phyloP scores from a whole-genome alignment of 2,888 invertebrate species.

The Abrostola tripartita region DNA sequence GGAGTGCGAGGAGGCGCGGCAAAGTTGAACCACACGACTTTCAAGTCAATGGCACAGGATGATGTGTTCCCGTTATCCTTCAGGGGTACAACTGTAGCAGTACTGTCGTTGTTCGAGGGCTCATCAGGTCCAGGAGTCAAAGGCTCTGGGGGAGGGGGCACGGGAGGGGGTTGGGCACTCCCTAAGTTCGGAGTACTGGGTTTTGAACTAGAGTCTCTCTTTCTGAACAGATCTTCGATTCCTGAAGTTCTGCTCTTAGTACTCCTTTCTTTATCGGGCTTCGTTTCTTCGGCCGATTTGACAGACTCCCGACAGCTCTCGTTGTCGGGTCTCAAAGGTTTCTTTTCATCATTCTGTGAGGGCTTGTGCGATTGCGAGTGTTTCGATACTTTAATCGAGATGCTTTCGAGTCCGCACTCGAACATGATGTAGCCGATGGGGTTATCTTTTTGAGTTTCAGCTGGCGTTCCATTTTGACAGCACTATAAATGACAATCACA shows the following conservation, averaged over 20 bases:
- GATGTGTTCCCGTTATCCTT: conserved; percentile 93
- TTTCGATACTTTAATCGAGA: conserved; percentile 92
- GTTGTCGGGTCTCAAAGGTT: conserved; percentile 70
- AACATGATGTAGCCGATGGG: conserved; percentile 98
- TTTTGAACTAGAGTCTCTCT: conserved; percentile 89
- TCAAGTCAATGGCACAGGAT: conserved; percentile 95
- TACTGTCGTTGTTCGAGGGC: conserved; percentile 73
- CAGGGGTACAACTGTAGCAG: conserved; percentile 79
- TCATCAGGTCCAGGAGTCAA: conserved; percentile 80
- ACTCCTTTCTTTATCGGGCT: conserved; percentile 76
- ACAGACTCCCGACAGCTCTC: conserved; percentile 85
- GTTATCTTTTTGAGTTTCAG: conserved; percentile 89
- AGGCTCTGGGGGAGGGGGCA: conserved; percentile 72
- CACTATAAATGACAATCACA: no score
- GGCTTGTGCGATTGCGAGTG: conserved; percentile 93
- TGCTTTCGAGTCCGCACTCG: conserved; percentile 97
- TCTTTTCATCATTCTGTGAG: conserved; percentile 87
- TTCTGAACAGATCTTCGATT: conserved; percentile 83
- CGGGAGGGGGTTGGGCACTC: conserved; percentile 72
- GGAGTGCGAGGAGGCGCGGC: conserved; percentile 98
- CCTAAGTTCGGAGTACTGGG: conserved; percentile 89
- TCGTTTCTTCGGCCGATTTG: conserved; percentile 83
- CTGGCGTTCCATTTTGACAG: conserved; percentile 77
- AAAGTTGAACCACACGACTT: conserved; percentile 98
- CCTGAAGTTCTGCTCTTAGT: conserved; percentile 78